phyloP scores from a whole-genome alignment of 2,888 invertebrate species.

The Scrobipalpa atriplicella region DNA sequence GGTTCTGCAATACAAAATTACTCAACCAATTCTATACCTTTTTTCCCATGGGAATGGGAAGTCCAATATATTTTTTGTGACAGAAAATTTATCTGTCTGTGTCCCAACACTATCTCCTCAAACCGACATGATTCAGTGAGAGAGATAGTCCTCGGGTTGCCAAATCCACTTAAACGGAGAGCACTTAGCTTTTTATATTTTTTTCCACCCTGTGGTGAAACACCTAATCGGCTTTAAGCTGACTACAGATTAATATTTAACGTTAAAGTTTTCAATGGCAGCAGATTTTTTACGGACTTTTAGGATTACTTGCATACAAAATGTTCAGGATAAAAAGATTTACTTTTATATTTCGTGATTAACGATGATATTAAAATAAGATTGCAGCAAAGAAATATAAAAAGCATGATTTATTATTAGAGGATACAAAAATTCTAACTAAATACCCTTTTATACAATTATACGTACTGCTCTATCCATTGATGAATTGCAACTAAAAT shows the following conservation, averaged over 20 bases:
- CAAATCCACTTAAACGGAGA: conserved; percentile 62
- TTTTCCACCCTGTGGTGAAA: conserved; percentile 10
- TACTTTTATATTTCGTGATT: background rate
- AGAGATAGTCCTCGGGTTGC: conserved; percentile 43
- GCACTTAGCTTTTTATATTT: conserved; percentile 46
- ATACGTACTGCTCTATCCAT: too few species aligned
- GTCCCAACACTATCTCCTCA: conserved; percentile 1
- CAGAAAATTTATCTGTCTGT: background rate
- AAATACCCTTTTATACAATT: too few species aligned
- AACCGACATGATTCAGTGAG: conserved; percentile 44
- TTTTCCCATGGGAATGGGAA: too few species aligned
- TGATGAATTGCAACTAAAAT: too few species aligned
- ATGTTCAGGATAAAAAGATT: background rate
- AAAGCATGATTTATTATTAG: too few species aligned
- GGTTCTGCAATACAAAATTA: too few species aligned
- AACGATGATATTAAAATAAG: too few species aligned
- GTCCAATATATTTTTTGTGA: background rate
- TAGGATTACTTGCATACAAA: background rate
- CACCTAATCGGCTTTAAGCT: conserved; percentile 36
- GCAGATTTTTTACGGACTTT: background rate
- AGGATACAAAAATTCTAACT: too few species aligned
- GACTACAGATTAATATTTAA: conserved; percentile 48
- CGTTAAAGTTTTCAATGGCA: conserved; percentile 31
- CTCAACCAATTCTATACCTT: too few species aligned
- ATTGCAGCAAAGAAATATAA: too few species aligned